Evolutionary conservation across 1,140 invertebrate genomes (phyloP).

Genomic region (Hyles vespertilio): DNA sequence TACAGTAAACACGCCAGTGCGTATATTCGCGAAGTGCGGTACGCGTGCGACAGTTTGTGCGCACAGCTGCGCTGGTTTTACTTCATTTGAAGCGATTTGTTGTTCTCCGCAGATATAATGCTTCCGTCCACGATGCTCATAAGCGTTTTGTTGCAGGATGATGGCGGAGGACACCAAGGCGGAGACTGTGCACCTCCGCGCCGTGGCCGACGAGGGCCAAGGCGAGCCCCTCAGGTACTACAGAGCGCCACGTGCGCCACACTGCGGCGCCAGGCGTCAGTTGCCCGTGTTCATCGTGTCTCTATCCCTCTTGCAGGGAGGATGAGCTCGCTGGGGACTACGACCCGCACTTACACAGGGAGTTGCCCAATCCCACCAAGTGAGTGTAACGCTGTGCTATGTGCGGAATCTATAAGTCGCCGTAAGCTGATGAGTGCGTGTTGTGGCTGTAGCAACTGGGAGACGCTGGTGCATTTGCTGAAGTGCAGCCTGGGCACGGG

Average conservation of each 20-base stretch:
- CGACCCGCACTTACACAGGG: conserved; percentile 43
- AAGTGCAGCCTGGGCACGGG: conserved; percentile 87
- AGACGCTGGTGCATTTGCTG: conserved; percentile 82
- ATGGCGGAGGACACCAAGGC: conserved; percentile 22
- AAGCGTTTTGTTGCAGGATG: conserved; percentile 3
- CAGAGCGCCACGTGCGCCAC: not conserved
- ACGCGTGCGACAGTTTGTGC: too few species aligned
- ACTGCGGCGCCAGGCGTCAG: not conserved
- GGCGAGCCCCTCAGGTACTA: not conserved
- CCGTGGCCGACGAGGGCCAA: conserved; percentile 12
- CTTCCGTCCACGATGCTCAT: not conserved
- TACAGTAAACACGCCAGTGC: too few species aligned
- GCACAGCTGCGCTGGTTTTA: not conserved
- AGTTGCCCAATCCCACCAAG: conserved; percentile 37
- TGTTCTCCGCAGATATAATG: not conserved
- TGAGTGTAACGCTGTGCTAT: conserved; percentile 6
- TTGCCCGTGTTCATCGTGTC: not conserved
- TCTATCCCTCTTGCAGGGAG: conserved; percentile 14
- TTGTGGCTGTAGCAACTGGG: conserved; percentile 73
- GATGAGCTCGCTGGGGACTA: conserved; percentile 34
- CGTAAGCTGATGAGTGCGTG: not conserved
- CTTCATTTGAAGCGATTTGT: not conserved
- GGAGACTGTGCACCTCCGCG: conserved; percentile 35
- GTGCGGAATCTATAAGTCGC: too few species aligned
- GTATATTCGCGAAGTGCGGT: too few species aligned